Base-by-base conservation (phyloP, 2,888 invertebrate genomes). In the Mamestra brassicae region DNA sequence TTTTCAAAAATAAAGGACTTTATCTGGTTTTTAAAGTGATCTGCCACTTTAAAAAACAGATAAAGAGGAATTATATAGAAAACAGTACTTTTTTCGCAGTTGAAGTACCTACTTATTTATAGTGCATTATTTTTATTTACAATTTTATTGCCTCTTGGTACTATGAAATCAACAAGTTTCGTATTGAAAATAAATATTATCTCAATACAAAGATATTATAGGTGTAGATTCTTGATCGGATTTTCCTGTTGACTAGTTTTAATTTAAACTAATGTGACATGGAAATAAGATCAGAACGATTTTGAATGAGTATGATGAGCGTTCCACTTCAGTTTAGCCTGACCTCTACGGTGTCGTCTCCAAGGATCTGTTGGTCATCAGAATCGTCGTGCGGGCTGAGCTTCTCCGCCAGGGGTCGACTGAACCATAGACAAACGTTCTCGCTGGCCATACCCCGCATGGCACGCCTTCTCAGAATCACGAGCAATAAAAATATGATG, bases 401-500 rank as follows among this genome's bases (percentile, higher is more conserved):
- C 64, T 91, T 94, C 15, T 94, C 93, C 0, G 95, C 95, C 63
- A 95, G 77, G 0, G 92, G 94, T 17, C 92, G 89, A 3, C 93
- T 95, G 75, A 94, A 55, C 42, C 83, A 79, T 54, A 93, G 80
- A 71, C 94, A 95, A 83, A 90, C 92, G 78, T 93, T 93, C 72
- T 94, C 95, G 45, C 90, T 91, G 1, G 96, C 97, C 66, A 97
- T 87, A 3, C 97, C 97, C 65, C 94, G 90, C 66, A 97, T 93
- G 0, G 97, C 97, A 3, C 97, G 94, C 83, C 96, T 97, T 78
- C 97, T 92, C 63, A 97, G 94, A 34, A 97, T 92, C 7, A 97
- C 97, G 68, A 97, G 91, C 38, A 97, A 93, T 45, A 97, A 80
- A 91, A 97, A 97, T 89, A 97, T 97, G 47, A 97, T 92, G 8